Evolutionary conservation across 2,113 vertebrate genomes (phyloP).

Genomic region (Saccopteryx bilineata): DNA sequence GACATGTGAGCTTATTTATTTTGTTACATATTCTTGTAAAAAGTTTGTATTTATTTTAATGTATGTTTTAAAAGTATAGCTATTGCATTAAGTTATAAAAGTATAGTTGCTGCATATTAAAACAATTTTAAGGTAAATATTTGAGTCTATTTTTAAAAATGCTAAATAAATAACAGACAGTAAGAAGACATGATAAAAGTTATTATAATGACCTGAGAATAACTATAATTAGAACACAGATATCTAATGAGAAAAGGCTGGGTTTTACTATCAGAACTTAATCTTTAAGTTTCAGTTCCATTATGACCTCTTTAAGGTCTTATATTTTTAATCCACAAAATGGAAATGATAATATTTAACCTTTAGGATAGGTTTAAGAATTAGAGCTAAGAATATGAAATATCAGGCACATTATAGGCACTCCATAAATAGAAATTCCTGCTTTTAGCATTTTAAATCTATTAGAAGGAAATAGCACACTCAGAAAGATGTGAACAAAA

Average conservation of each 20-base stretch:
- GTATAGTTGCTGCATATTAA: not conserved
- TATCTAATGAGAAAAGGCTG: not conserved
- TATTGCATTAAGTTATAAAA: not conserved
- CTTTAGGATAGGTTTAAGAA: conserved; percentile 1
- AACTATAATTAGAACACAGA: not conserved
- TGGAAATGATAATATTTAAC: conserved; percentile 21
- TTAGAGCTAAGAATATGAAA: not conserved
- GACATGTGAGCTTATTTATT: not conserved
- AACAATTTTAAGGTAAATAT: not conserved
- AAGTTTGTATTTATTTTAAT: conserved; percentile 15
- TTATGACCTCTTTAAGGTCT: not conserved
- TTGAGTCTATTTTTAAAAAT: not conserved
- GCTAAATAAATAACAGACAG: not conserved
- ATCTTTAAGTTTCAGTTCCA: not conserved
- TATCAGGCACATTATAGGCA: not conserved
- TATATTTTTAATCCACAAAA: conserved; percentile 26
- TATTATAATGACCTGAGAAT: not conserved
- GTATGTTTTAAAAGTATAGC: not conserved
- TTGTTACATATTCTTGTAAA: not conserved
- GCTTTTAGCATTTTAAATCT: not conserved
- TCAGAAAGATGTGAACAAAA: not conserved
- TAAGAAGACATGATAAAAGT: not conserved
- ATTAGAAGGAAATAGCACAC: not conserved
- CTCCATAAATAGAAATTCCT: not conserved
- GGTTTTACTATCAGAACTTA: not conserved